Percentiles rank a stretch among this genome's conserved stretches.
Conservation (phyloP, 2,888 invertebrate genomes). For the Cheilosia pagana region DNA sequence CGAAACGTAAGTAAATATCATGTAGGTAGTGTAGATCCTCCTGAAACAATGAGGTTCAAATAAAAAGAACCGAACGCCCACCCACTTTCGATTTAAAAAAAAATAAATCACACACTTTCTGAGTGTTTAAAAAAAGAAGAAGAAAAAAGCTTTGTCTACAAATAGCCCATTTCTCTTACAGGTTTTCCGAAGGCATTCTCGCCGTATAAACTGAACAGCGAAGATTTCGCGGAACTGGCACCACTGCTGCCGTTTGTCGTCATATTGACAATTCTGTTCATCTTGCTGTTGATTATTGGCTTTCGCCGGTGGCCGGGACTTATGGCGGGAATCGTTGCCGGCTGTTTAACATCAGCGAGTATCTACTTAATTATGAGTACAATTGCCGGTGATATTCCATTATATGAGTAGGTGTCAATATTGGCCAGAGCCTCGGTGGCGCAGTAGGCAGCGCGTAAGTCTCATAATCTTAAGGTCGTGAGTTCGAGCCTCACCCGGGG, state of each 20-base stretch:
- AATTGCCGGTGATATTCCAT: constrained; percentile 57
- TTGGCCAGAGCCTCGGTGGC: constrained; percentile 66
- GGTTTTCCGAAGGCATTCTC: constrained; percentile 62
- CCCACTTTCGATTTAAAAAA: background rate
- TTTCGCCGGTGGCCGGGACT: constrained; percentile 78
- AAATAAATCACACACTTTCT: constrained; percentile 11
- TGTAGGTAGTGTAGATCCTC: too few relatives aligned
- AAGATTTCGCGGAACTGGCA: constrained; percentile 74
- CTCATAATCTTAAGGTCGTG: constrained; percentile 75
- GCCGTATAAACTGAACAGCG: constrained; percentile 48
- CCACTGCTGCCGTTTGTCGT: constrained; percentile 76
- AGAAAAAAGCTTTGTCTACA: constrained; percentile 53
- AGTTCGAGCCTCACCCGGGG: constrained; percentile 78
- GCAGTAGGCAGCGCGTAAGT: constrained; percentile 75
- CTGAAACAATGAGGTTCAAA: constrained; percentile 16
- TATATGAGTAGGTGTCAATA: constrained; percentile 34
- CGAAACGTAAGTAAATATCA: constrained; percentile 57
- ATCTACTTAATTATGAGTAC: constrained; percentile 75
- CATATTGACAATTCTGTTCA: constrained; percentile 76
- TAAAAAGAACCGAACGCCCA: constrained; percentile 14
- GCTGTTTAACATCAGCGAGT: constrained; percentile 76
- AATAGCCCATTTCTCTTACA: constrained; percentile 56
- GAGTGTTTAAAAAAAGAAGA: too few relatives aligned
- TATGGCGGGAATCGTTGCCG: constrained; percentile 77
- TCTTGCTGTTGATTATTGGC: constrained; percentile 76